These are phyloP conservation scores for Campoplex capitator DNA, from an alignment of 2,888 invertebrate genomes.

Conservation along the genomic window DNA sequence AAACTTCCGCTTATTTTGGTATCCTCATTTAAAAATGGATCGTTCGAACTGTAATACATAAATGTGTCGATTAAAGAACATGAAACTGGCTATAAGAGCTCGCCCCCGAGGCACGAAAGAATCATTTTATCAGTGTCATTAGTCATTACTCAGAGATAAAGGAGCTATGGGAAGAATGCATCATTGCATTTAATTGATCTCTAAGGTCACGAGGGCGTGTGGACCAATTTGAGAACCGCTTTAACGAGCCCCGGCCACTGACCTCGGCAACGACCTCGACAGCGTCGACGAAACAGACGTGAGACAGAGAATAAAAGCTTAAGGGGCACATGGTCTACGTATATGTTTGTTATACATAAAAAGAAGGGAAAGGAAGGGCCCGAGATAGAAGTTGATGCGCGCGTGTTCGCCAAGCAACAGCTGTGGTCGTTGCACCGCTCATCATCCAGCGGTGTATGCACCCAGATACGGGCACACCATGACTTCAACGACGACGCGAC, in stretches of 20 bases:
- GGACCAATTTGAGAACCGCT: conserved; percentile 73
- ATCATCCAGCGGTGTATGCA: conserved; percentile 58
- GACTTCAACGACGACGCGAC: conserved; percentile 17
- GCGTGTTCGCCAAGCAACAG: conserved; percentile 76
- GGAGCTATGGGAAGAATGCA: conserved; percentile 15
- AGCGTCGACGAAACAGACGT: conserved; percentile 58
- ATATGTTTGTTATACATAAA: not conserved
- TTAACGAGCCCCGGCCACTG: conserved; percentile 68
- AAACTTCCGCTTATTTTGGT: too few species aligned
- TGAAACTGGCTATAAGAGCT: not conserved
- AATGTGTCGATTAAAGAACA: not conserved
- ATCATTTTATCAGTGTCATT: conserved; percentile 9
- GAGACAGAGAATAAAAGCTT: conserved; percentile 55
- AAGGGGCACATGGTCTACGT: not conserved
- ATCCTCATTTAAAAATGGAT: too few species aligned
- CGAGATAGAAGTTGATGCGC: conserved; percentile 53
- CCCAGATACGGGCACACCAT: conserved; percentile 61
- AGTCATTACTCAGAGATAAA: not conserved
- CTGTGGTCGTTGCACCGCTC: conserved; percentile 74
- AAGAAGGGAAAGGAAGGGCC: conserved; percentile 50
- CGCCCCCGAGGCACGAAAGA: not conserved
- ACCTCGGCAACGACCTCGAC: conserved; percentile 70
- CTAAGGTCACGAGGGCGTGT: conserved; percentile 40
- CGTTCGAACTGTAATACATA: too few species aligned
- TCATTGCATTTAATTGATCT: conserved; percentile 59